Evolutionary conservation across 2,797 vertebrate genomes (phyloP).

Genomic region (Oreochromis grahami): DNA sequence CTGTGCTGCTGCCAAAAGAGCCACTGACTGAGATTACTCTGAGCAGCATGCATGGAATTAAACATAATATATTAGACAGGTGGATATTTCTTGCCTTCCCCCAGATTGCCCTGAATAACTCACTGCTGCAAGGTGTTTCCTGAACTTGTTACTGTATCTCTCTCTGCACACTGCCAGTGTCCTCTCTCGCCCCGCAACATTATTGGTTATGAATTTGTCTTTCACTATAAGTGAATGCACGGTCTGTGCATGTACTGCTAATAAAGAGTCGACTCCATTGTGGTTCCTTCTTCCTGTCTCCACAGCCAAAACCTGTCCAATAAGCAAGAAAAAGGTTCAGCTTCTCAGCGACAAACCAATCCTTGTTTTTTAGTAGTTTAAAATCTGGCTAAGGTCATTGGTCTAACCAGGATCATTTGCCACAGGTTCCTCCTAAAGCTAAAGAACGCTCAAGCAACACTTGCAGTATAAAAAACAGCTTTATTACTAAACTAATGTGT

Average conservation of each 20-base stretch:
- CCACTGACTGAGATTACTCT: neutral
- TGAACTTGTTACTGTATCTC: neutral
- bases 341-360: too few relatives aligned
- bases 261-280: neutral
- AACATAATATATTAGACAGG: neutral
- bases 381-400: neutral
- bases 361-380: neutral
- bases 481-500: fast-evolving
- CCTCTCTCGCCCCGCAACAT: neutral
- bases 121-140: neutral
- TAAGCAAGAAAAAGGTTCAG: neutral
- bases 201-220: neutral
- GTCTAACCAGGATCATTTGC: neutral
- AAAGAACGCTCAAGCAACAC: neutral
- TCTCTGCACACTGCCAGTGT: neutral
- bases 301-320: neutral
- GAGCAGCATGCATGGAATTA: neutral
- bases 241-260: neutral
- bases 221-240: neutral
- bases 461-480: neutral
- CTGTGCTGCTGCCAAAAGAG: neutral
- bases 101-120: neutral
- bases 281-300: neutral
- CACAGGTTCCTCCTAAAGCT: neutral
- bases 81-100: neutral